These are phyloP conservation scores for Bradypodion ventrale DNA, from an alignment of 2,797 vertebrate genomes.

Conservation along the genomic window DNA sequence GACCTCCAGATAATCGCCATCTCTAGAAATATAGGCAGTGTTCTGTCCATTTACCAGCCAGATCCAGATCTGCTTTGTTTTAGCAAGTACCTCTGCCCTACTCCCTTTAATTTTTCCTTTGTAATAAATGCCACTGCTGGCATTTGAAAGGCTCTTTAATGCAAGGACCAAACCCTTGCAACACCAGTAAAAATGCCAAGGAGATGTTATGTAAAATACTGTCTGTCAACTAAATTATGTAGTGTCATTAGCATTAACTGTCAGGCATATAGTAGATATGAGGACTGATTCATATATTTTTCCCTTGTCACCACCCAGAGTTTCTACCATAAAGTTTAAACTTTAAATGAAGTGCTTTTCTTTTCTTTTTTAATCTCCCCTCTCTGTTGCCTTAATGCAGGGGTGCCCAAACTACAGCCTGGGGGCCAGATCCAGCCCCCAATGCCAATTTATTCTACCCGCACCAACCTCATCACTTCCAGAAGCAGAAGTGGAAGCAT, in stretches of 20 bases:
- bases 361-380: too few species aligned
- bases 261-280: conserved; percentile 31
- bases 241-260: conserved; percentile 59
- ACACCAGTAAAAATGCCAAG: conserved; percentile 59
- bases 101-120: not conserved
- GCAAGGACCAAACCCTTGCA: conserved; percentile 59
- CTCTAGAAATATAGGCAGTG: not conserved
- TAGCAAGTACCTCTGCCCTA: not conserved
- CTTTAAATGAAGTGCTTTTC: not conserved
- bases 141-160: conserved; percentile 4
- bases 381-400: not conserved
- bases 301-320: not conserved
- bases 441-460: too few species aligned
- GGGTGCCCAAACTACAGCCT: too few species aligned
- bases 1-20: not conserved
- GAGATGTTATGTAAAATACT: conserved; percentile 55
- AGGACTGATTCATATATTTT: conserved; percentile 28
- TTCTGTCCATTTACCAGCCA: too few species aligned
- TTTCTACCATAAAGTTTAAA: conserved; percentile 36
- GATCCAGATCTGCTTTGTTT: not conserved
- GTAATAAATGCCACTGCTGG: not conserved
- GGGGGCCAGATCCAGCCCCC: too few species aligned
- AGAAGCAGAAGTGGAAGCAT: too few species aligned
- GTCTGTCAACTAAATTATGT: conserved; percentile 64
- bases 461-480: too few species aligned